Conservation (phyloP, 2,113 vertebrate genomes). For the Istiophorus platypterus region DNA sequence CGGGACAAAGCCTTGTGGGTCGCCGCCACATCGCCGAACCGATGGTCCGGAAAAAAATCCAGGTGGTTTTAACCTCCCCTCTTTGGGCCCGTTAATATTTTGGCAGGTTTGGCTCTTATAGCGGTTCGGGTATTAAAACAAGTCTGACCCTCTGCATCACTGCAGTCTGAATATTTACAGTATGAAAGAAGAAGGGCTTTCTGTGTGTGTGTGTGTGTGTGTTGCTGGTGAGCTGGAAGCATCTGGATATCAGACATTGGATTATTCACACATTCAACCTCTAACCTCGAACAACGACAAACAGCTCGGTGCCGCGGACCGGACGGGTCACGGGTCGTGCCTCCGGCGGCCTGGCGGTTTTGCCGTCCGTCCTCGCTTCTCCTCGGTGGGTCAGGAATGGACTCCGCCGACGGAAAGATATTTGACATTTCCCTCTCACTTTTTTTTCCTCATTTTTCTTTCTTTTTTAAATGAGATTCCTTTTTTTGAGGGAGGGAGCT, state of each 20-base stretch:
- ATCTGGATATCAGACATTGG: conserved; percentile 63
- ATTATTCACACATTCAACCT: conserved; percentile 72
- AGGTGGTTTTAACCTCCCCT: too few relatives aligned
- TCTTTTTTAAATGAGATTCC: too few relatives aligned
- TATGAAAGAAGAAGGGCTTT: too few relatives aligned
- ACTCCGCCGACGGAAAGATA: conserved; percentile 30
- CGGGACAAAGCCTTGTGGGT: too few relatives aligned
- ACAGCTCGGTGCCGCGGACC: conserved; percentile 54
- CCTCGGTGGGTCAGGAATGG: conserved; percentile 64
- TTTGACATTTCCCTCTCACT: conserved; percentile 63
- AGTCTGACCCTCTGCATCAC: too few relatives aligned
- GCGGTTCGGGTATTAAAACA: too few relatives aligned
- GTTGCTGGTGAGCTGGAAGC: neutral
- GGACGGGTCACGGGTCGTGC: conserved; percentile 68
- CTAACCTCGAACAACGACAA: conserved; percentile 63
- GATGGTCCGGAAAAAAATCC: too few relatives aligned
- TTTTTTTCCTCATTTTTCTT: conserved; percentile 12
- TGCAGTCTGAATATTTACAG: too few relatives aligned
- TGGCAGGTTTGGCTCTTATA: too few relatives aligned
- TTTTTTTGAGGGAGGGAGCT: conserved; percentile 9
- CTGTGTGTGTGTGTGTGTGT: neutral
- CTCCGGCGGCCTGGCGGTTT: conserved; percentile 22
- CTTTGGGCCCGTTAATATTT: too few relatives aligned
- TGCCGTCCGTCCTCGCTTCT: conserved; percentile 63
- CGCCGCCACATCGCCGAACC: too few relatives aligned